Percentiles rank a stretch among this genome's conserved stretches.
Conservation (phyloP, 2,113 vertebrate genomes). For the Crotalus tigris region DNA sequence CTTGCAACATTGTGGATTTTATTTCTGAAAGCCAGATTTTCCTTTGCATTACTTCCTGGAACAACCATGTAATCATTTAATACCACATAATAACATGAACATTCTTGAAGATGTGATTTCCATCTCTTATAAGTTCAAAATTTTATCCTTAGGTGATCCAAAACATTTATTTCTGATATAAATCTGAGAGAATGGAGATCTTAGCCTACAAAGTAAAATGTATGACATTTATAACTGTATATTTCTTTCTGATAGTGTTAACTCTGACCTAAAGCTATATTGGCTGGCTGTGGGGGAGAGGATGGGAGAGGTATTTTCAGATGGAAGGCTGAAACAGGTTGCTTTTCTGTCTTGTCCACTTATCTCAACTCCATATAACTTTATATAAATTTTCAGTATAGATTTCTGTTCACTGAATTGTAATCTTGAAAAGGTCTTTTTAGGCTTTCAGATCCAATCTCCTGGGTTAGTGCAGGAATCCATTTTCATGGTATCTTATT, state of each 20-base stretch:
- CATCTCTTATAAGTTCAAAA: neutral
- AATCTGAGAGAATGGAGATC: neutral
- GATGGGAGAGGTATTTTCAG: neutral
- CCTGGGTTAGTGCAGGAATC: neutral
- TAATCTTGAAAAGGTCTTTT: neutral
- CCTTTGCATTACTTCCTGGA: neutral
- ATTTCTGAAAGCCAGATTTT: neutral
- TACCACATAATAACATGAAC: neutral
- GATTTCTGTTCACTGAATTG: neutral
- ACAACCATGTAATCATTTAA: neutral
- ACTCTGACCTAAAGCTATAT: neutral
- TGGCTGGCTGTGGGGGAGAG: neutral
- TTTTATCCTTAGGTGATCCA: neutral
- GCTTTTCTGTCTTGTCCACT: neutral
- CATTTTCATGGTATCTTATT: neutral
- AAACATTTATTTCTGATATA: neutral
- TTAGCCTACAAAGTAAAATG: neutral
- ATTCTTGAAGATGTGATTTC: neutral
- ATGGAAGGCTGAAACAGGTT: neutral
- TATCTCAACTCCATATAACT: neutral
- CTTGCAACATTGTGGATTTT: neutral
- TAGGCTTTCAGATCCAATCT: neutral
- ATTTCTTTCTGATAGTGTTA: neutral
- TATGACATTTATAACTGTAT: neutral
- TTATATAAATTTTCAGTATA: neutral